These are phyloP conservation scores for Sakesphorus luctuosus DNA, from an alignment of 2,113 vertebrate genomes.

Conservation along the genomic window DNA sequence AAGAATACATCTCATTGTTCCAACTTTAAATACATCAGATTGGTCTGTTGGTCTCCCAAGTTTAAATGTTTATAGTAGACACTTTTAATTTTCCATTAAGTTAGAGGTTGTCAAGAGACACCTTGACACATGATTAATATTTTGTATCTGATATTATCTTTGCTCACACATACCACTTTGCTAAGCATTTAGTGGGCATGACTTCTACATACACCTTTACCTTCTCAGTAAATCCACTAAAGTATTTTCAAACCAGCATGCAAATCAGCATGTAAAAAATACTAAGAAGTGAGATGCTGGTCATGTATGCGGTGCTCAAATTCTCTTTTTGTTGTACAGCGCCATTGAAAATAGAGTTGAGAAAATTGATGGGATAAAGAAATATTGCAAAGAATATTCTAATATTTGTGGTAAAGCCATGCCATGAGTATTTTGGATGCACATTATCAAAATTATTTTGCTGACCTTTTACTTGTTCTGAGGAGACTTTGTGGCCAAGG, in stretches of 20 bases:
- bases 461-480: background rate
- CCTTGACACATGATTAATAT: background rate
- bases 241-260: background rate
- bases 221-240: background rate
- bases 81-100: background rate
- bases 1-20: background rate
- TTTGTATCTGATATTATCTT: background rate
- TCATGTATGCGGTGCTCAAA: fast-evolving
- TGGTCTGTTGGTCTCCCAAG: background rate
- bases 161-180: background rate
- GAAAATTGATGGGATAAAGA: background rate
- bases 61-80: background rate
- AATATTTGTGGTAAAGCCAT: background rate
- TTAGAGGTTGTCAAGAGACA: background rate
- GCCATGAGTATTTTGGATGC: background rate
- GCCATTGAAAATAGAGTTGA: background rate
- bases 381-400: background rate
- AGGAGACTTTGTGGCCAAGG: background rate
- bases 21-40: background rate
- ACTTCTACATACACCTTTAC: background rate
- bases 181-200: background rate
- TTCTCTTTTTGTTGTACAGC: background rate
- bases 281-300: background rate
- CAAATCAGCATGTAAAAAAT: background rate
- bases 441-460: background rate